Conservation (phyloP, 2,888 invertebrate genomes). For the Melanchra persicariae region DNA sequence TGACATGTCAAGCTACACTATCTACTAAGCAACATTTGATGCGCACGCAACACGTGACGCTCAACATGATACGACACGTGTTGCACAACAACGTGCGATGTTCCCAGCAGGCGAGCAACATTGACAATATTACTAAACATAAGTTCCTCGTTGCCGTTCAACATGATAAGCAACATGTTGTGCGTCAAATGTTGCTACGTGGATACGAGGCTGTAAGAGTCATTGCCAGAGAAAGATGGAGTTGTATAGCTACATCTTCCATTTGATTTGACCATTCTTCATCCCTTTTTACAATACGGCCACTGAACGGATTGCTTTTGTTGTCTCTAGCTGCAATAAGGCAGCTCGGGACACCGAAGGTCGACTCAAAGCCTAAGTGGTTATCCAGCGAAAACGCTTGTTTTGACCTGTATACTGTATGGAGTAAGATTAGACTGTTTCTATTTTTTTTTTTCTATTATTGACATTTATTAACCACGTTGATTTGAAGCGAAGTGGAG, state of each 20-base stretch:
- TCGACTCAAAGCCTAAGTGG: background rate
- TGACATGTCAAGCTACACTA: background rate
- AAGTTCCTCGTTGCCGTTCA: too few relatives aligned
- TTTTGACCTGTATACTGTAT: constrained; percentile 8
- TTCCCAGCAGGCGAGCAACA: too few relatives aligned
- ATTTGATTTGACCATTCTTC: background rate
- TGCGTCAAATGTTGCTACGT: too few relatives aligned
- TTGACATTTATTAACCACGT: constrained; percentile 46
- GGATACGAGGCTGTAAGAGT: too few relatives aligned
- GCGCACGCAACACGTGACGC: too few relatives aligned
- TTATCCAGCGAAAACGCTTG: constrained; percentile 26
- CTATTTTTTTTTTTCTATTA: constrained; percentile 34
- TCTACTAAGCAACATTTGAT: too few relatives aligned
- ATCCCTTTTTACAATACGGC: background rate
- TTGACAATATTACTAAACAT: too few relatives aligned
- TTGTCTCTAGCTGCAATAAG: constrained; percentile 23
- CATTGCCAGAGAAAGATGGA: background rate
- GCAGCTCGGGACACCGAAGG: constrained; percentile 3
- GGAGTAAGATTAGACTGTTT: constrained; percentile 22
- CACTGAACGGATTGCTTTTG: background rate
- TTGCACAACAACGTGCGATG: too few relatives aligned
- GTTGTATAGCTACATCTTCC: background rate
- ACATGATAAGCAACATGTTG: too few relatives aligned
- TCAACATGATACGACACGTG: too few relatives aligned
- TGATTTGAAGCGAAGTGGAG: constrained; percentile 34